Evolutionary conservation across 2,797 vertebrate species (phyloP).

Genomic region (Sebastes ruberrimus): DNA sequence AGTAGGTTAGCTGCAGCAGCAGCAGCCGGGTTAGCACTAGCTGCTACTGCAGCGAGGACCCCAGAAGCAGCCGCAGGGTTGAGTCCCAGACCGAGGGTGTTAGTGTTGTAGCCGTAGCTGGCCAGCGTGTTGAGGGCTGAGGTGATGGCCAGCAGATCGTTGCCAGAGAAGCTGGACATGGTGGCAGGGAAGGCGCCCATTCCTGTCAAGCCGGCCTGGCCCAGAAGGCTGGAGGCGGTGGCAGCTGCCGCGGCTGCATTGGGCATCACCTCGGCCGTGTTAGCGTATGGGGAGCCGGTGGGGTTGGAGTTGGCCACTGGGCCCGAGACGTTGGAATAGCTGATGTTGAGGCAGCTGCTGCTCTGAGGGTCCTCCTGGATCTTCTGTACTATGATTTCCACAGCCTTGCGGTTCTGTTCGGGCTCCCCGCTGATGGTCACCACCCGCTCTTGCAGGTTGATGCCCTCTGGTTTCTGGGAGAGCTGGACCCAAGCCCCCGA

Average conservation of each 20-base stretch:
- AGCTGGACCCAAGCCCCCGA: conserved; percentile 97
- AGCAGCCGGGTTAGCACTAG: conserved; percentile 91
- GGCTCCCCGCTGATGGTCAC: conserved; percentile 95
- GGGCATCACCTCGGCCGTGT: conserved; percentile 90
- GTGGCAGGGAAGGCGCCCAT: conserved; percentile 90
- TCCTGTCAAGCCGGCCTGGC: conserved; percentile 89
- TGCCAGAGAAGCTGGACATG: conserved; percentile 92
- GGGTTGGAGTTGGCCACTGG: conserved; percentile 97
- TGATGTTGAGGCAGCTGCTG: conserved; percentile 96
- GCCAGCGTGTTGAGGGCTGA: conserved; percentile 95
- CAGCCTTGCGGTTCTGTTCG: conserved; percentile 92
- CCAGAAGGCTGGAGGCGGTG: conserved; percentile 90
- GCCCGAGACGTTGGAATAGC: conserved; percentile 94
- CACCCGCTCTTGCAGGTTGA: conserved; percentile 95
- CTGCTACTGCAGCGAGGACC: conserved; percentile 91
- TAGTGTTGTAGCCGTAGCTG: conserved; percentile 96
- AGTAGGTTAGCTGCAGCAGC: conserved; percentile 92
- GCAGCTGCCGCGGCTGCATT: conserved; percentile 88
- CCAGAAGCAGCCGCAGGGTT: conserved; percentile 92
- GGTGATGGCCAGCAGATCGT: conserved; percentile 94
- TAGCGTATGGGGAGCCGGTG: conserved; percentile 94
- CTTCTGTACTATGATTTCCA: conserved; percentile 96
- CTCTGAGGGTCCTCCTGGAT: conserved; percentile 96
- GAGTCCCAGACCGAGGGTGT: conserved; percentile 92
- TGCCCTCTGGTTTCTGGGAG: conserved; percentile 95